Evolutionary conservation across 2,888 invertebrate genomes (phyloP), one percentile per base, ranked within the genome.

Genomic region (Branchipolynoe longqiensis): DNA sequence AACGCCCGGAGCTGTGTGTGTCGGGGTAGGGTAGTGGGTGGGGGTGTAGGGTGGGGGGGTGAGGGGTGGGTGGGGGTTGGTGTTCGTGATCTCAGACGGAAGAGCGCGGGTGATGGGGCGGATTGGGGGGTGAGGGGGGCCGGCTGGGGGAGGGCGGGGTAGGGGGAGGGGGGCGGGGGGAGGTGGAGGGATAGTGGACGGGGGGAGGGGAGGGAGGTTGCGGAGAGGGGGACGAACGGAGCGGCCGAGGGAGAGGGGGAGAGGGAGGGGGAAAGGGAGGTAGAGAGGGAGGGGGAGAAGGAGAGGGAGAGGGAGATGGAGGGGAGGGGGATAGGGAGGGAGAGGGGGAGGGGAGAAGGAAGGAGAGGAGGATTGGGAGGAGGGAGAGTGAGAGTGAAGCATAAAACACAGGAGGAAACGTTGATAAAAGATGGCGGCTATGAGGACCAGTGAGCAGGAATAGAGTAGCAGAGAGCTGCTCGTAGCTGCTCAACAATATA

Each of bases 371-470:
- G n/a, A n/a, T n/a, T 8, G 31, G 62, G 62, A 14, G 62, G 62
- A 62, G 62, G 62, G 31, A 62, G 62, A n/a, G 6, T 8, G 31
- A n/a, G 62, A 62, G 31, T 31, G 48, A 69, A n/a, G 78, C 28
- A 14, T 41, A 78, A 78, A 54, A 78, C 41, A 54, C 41, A 25
- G 78, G 33, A 41, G 78, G 28, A 58, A 69, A 33, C 69, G 36
- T 36, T 69, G 69, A 69, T 69, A 69, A 69, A 69, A 69, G 69
- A 69, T 69, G 69, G 69, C 69, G 69, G 69, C 69, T 22, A 36
- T 18, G n/a, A 38, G 69, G 69, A 36, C 69, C 69, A 69, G 14
- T 18, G 31, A 59, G 28, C 62, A 3, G 48, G n/a, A n/a, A n/a
- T n/a, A n/a, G n/a, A n/a, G n/a, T n/a, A n/a, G n/a, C n/a, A n/a